Conservation (phyloP, 2,797 vertebrate species). For the Botia almorhae region DNA sequence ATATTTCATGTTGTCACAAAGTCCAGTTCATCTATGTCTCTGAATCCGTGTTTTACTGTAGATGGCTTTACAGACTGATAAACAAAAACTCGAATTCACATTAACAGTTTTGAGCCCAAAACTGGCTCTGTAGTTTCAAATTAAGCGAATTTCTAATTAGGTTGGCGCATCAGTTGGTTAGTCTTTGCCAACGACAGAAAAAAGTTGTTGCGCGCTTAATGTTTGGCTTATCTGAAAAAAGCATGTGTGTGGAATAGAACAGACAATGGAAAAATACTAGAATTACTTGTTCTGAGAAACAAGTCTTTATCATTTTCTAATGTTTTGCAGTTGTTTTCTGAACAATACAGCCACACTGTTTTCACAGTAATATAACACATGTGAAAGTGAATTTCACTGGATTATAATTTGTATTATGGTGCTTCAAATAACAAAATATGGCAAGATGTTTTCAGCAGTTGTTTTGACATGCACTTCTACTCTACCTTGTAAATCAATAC, state of each 20-base stretch:
- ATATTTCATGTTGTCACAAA: background rate
- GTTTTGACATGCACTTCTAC: background rate
- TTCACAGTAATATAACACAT: background rate
- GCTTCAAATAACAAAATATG: background rate
- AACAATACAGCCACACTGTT: background rate
- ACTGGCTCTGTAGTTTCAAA: background rate
- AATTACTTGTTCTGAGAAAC: background rate
- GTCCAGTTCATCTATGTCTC: background rate
- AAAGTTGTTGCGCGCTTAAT: background rate
- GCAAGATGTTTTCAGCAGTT: background rate
- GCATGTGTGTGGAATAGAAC: background rate
- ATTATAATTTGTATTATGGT: background rate
- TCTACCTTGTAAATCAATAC: background rate
- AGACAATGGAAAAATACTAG: background rate
- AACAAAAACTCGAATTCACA: background rate
- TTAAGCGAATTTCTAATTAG: conserved; percentile 8
- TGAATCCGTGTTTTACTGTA: background rate
- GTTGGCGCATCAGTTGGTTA: conserved; percentile 1
- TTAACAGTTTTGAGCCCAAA: background rate
- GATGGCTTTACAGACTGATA: background rate
- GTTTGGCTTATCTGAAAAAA: background rate
- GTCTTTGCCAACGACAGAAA: conserved; percentile 3
- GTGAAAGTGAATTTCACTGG: background rate
- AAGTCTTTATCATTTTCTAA: background rate
- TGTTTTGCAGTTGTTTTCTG: conserved; percentile 17